Evolutionary conservation across 53 echinoderm and acorn worm genomes (phyloP).

Genomic region (Echinometra lucunter): DNA sequence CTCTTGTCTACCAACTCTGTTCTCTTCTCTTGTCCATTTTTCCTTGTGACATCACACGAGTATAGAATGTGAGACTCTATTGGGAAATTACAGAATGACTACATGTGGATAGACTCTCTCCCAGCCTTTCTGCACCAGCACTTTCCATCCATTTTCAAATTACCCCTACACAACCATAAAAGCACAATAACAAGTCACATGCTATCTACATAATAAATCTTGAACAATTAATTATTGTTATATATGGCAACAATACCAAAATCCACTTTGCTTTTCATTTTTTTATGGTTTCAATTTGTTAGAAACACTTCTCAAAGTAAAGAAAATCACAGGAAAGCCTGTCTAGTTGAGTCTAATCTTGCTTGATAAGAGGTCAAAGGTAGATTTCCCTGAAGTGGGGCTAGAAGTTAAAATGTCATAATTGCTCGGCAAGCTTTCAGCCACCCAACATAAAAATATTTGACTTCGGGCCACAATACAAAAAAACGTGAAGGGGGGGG

Average conservation of each 20-base stretch:
- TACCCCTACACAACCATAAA: not conserved
- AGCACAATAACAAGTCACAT: not conserved
- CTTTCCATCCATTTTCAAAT: not conserved
- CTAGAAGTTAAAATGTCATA: conserved; percentile 63
- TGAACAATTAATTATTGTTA: not conserved
- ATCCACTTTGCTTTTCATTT: no score
- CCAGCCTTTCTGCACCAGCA: not conserved
- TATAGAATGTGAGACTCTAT: not conserved
- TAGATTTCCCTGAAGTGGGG: conserved; percentile 50
- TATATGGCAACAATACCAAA: not conserved
- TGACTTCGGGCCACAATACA: not conserved
- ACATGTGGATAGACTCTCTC: not conserved
- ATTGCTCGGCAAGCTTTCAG: conserved; percentile 38
- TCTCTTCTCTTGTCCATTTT: not conserved
- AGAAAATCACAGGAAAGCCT: not conserved
- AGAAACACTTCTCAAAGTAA: not conserved
- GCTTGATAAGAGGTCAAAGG: conserved; percentile 35
- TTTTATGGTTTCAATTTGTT: not conserved
- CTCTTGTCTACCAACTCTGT: not conserved
- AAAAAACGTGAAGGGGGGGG: not conserved
- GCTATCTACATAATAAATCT: not conserved
- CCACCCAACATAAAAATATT: conserved; percentile 24
- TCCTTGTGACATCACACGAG: not conserved
- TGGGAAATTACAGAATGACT: conserved; percentile 39
- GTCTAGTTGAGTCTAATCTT: not conserved